Evolutionary conservation across 2,888 invertebrate genomes (phyloP).

Genomic region (Xestia xanthographa): DNA sequence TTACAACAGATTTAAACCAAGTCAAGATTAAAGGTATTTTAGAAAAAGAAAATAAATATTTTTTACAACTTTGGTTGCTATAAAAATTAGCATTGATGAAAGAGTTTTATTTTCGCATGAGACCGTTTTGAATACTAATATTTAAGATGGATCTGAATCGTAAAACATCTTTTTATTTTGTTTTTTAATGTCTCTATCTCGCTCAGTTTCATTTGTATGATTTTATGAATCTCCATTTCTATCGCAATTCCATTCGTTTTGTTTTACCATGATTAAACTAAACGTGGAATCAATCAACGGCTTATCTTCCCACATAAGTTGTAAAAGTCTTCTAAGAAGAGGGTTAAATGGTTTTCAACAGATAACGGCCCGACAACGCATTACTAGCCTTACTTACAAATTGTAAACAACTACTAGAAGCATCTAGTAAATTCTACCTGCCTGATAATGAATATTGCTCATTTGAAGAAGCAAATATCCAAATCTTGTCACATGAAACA

Average conservation of each 20-base stretch:
- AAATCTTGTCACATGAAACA: background rate
- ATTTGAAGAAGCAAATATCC: conserved; percentile 4
- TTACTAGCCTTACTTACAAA: conserved; percentile 49
- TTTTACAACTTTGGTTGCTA: conserved; percentile 51
- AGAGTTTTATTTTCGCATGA: conserved; percentile 55
- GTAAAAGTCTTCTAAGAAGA: conserved; percentile 58
- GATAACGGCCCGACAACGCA: conserved; percentile 50
- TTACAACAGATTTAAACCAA: conserved; percentile 34
- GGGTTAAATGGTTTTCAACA: conserved; percentile 53
- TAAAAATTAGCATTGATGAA: conserved; percentile 59
- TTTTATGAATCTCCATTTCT: conserved; percentile 37
- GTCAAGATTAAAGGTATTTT: conserved; percentile 62
- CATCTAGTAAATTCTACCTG: conserved; percentile 38
- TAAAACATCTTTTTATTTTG: conserved; percentile 54
- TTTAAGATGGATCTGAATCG: conserved; percentile 41
- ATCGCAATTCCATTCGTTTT: conserved; percentile 40
- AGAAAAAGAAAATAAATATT: conserved; percentile 50
- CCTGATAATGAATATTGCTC: conserved; percentile 16
- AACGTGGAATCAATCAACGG: conserved; percentile 58
- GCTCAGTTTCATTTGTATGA: conserved; percentile 29
- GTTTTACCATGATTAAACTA: conserved; percentile 55
- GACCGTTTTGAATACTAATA: conserved; percentile 37
- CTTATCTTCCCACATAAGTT: conserved; percentile 60
- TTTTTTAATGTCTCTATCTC: conserved; percentile 36
- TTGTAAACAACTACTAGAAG: conserved; percentile 46